Evolutionary conservation across 2,113 vertebrate species (phyloP), one percentile per base, ranked within the genome.

Genomic region (Rutilus rutilus): DNA sequence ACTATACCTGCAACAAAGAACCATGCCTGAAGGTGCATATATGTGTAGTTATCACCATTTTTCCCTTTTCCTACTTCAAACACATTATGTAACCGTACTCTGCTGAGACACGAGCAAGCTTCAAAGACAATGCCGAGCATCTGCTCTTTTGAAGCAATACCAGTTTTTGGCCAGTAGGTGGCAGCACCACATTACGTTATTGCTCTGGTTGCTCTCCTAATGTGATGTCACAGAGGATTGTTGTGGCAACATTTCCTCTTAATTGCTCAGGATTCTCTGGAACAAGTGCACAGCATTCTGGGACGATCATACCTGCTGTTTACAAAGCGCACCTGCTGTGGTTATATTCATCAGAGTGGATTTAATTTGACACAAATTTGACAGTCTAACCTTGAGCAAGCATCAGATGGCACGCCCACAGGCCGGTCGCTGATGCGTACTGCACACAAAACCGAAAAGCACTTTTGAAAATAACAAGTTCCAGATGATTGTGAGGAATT

Each of bases 51-150:
- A 64, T 78, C 79, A 52, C 74, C 50, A 57, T 82, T 27, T 60
- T 7, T 87, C 88, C 89, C 88, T 84, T 85, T 75, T 52, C 86
- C 81, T 9, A 71, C 57, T 78, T 75, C 5, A 81, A 52, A 88
- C 14, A 87, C 89, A 87, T 93, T 90, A 93, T 91, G 89, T 89
- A 94, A 92, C 79, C 8, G 54, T 69, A 82, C 82, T 93, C 90
- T 89, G 88, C 59, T 59, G 88, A 89, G 88, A 86, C 83, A 78
- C 84, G 82, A 88, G 77, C 83, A n/a, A 88, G 88, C 91, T 93
- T 93, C 91, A 93, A 91, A 93, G 91, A 91, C 92, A 93, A 89
- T 86, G 33, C 85, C 83, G 77, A 78, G 33, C 5, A 39, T 19
- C 39, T 45, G 17, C 65, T 14, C 10, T 54, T 50, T 14, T 57